A percentile compares a stretch with the other conserved stretches of the same genome.
These are phyloP conservation scores for Ctenoplectra terminalis DNA, from an alignment of 1,140 invertebrate species.

Conservation along the genomic window DNA sequence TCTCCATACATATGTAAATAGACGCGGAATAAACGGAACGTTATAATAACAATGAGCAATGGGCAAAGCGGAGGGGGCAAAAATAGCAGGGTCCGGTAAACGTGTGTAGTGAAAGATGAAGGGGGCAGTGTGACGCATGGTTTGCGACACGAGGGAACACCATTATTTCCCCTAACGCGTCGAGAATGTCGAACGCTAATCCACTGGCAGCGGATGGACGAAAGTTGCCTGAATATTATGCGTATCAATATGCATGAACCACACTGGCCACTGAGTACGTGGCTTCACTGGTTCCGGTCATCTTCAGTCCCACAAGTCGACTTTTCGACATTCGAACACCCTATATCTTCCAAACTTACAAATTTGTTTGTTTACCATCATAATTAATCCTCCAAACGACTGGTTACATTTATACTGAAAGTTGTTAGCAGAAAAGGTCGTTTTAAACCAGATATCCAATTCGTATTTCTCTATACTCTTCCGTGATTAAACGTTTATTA, in stretches of 20 bases:
- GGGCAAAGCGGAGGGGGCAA: conserved; percentile 25
- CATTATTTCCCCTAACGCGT: conserved; percentile 55
- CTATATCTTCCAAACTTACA: neutral
- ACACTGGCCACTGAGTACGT: neutral
- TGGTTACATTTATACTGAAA: neutral
- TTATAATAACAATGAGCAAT: conserved; percentile 46
- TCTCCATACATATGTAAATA: conserved; percentile 54
- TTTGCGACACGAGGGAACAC: conserved; percentile 46
- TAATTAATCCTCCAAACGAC: neutral
- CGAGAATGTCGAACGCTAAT: conserved; percentile 50
- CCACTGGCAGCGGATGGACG: conserved; percentile 27
- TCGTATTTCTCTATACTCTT: too few species aligned
- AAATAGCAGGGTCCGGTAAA: conserved; percentile 45
- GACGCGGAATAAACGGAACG: conserved; percentile 48
- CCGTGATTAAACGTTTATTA: too few species aligned
- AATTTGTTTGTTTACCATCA: neutral
- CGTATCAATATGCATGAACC: conserved; percentile 41
- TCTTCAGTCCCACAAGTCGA: conserved; percentile 28
- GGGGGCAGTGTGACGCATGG: conserved; percentile 55
- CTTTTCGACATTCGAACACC: neutral
- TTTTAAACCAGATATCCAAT: too few species aligned
- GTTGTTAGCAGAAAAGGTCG: too few species aligned
- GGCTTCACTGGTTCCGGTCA: conserved; percentile 11
- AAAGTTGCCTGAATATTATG: conserved; percentile 39
- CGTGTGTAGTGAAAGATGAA: conserved; percentile 46